Base-by-base conservation (phyloP, 2,113 vertebrate species). In the Myotis lucifugus region DNA sequence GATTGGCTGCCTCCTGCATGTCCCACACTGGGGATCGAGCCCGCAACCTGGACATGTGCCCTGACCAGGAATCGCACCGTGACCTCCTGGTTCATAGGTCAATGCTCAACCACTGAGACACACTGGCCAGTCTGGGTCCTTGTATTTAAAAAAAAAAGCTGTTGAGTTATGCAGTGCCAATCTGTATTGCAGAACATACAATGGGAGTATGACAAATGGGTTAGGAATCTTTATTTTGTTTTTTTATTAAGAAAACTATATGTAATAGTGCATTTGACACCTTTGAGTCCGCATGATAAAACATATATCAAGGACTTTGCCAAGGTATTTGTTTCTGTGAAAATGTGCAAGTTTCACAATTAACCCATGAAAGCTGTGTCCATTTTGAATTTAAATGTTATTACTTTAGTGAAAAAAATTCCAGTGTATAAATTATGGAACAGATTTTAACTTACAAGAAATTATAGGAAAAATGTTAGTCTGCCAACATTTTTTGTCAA, bases 161-260 rank as follows among this genome's bases (percentile, higher is more conserved):
- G 3, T 83, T 67, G 9, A 66, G 23, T 9, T 93, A 1, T 29
- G 0, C 48, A 48, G 1, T 89, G 1, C 0, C 70, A 34, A 18
- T 76, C 46, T 61, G 5, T 95, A 19, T 70, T 83, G 6, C 1
- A 91, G 11, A 85, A 82, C 0, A 18, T 23, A 32, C 4, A 81
- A 61, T 1, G 61, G 6, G 76, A 64, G 3, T 40, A 59, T 37
- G 48, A 89, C 27, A 48, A 42, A n/a, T 29, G 13, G 0, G 7
- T 82, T 70, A 91, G 15, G 13, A 59, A 48, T 76, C 4, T 37
- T 95, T 93, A 92, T 52, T 66, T 83, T 90, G 21, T 9, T 10
- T 37, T 69, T 90, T 81, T 81, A 69, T 86, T 94, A 92, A 5
- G 59, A 83, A 95, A 74, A 48, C 10, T 78, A 9, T 67, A 50